A percentile compares a stretch with the other conserved stretches of the same genome.
phyloP scores from a whole-genome alignment of 2,113 vertebrate genomes.

The Numenius arquata region DNA sequence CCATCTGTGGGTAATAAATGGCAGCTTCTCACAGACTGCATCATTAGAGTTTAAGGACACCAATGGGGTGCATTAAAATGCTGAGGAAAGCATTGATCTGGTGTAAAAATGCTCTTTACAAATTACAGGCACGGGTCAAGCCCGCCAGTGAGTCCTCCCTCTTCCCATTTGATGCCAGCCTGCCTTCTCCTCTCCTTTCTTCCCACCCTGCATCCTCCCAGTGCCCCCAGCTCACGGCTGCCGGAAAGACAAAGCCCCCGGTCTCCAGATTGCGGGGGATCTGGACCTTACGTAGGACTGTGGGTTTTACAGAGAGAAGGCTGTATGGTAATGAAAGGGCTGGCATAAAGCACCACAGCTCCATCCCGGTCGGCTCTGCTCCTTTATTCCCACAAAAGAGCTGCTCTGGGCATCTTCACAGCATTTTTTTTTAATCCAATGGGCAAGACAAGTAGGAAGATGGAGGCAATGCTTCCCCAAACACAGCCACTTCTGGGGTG shows the following conservation, averaged over 20 bases:
- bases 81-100: constrained; percentile 91
- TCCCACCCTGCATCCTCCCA: accelerated
- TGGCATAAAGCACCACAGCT: neutral
- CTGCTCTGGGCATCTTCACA: neutral
- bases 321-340: neutral
- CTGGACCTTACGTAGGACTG: neutral
- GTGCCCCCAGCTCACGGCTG: neutral
- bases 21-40: constrained; percentile 86
- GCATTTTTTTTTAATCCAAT: neutral
- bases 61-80: constrained; percentile 89
- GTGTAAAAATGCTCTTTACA: constrained; percentile 87
- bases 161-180: neutral
- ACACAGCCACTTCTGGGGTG: neutral
- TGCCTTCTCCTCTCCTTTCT: neutral
- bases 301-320: neutral
- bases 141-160: constrained; percentile 4
- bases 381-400: neutral
- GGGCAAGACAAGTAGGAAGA: neutral
- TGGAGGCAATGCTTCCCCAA: neutral
- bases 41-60: constrained; percentile 92
- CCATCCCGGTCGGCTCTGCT: neutral
- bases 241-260: neutral
- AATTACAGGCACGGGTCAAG: constrained; percentile 64
- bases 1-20: constrained; percentile 92
- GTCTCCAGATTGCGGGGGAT: neutral